Conservation (phyloP, 2,888 invertebrate genomes). For the Catocala fraxini region DNA sequence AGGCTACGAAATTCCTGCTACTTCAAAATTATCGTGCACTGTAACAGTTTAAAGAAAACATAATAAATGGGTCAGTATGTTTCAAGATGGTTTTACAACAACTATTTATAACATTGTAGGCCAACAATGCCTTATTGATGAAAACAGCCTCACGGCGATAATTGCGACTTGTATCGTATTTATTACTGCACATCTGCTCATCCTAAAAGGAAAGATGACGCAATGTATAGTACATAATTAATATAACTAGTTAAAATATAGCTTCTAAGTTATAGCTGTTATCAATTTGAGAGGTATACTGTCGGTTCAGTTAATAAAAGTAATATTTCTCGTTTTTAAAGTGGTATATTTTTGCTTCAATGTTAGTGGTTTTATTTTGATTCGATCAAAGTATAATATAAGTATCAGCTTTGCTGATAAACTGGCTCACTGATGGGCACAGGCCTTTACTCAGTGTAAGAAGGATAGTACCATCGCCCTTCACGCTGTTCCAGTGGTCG, state of each 20-base stretch:
- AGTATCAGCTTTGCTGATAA: no score
- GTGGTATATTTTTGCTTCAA: no score
- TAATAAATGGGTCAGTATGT: constrained; percentile 13
- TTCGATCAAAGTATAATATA: no score
- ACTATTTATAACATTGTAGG: constrained; percentile 11
- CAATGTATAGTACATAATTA: constrained; percentile 12
- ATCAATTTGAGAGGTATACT: not conserved
- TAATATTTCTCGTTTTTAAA: no score
- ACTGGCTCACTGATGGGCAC: no score
- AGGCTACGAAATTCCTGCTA: no score
- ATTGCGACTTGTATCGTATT: constrained; percentile 20
- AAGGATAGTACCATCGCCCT: no score
- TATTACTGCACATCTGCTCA: constrained; percentile 16
- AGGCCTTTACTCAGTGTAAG: no score
- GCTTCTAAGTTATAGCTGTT: not conserved
- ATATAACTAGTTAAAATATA: constrained; percentile 10
- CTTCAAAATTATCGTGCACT: no score
- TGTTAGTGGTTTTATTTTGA: no score
- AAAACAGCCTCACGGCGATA: constrained; percentile 7
- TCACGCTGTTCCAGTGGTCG: no score
- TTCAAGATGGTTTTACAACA: not conserved
- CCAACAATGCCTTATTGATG: constrained; percentile 9
- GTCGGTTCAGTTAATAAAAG: not conserved
- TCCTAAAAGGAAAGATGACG: constrained; percentile 12
- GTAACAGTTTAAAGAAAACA: not conserved